These are phyloP conservation scores for Rhinolophus ferrumequinum DNA, from an alignment of 2,113 vertebrate genomes.

Conservation along the genomic window DNA sequence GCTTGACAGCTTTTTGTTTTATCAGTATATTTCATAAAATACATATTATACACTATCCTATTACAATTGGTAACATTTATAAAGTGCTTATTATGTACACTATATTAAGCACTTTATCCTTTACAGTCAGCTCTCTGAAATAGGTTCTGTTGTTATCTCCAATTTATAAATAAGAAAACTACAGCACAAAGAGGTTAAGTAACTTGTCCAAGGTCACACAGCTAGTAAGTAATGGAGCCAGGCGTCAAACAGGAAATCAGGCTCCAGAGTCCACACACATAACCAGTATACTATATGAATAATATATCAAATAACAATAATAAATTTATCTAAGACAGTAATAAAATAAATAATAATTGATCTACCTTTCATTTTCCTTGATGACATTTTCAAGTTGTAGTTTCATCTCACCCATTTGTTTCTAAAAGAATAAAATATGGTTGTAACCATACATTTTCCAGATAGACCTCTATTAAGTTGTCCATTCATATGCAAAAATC, in stretches of 20 bases:
- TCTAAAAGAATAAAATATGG: constrained; percentile 84
- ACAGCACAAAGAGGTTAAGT: background rate
- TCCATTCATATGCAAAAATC: constrained; percentile 1
- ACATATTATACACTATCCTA: background rate
- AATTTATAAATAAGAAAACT: background rate
- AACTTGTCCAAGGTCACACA: background rate
- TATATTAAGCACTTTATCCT: background rate
- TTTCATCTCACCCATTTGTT: constrained; percentile 89
- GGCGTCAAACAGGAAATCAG: background rate
- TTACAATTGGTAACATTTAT: background rate
- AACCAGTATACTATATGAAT: background rate
- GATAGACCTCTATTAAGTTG: background rate
- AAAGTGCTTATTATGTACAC: background rate
- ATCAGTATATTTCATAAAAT: background rate
- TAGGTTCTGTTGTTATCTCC: background rate
- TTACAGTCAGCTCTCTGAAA: background rate
- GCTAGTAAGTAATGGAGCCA: background rate
- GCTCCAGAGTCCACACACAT: background rate
- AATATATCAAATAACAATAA: constrained; percentile 7
- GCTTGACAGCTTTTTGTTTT: background rate
- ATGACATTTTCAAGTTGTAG: constrained; percentile 91
- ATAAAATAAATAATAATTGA: background rate
- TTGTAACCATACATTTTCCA: constrained; percentile 10
- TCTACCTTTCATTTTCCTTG: constrained; percentile 96
- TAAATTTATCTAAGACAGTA: background rate